Percentiles rank a stretch among this genome's conserved stretches.
Evolutionary conservation across 2,888 invertebrate genomes (phyloP).

Genomic region (Tetropium fuscum): DNA sequence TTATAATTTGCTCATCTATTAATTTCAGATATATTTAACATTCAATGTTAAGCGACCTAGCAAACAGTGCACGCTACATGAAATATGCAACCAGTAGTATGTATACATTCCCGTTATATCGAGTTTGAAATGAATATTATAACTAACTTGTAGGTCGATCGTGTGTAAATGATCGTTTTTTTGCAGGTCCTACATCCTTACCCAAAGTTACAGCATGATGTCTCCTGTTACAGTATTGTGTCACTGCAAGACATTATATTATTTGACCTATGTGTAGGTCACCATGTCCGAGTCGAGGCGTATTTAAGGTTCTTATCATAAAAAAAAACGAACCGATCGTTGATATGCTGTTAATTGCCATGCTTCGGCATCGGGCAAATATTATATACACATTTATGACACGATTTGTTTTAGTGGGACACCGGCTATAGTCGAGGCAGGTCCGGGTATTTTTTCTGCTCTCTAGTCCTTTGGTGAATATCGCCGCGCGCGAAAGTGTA

Average conservation of each 20-base stretch:
- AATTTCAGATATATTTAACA: no score
- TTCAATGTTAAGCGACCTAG: no score
- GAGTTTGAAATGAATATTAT: no score
- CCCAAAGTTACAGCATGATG: neutral
- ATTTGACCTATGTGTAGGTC: constrained; percentile 33
- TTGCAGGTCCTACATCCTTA: no score
- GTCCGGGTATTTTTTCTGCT: constrained; percentile 8
- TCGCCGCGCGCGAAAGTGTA: neutral
- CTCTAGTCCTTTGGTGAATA: constrained; percentile 4
- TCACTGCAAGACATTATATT: neutral
- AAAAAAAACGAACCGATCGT: constrained; percentile 4
- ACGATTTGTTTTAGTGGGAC: constrained; percentile 19
- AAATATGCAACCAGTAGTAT: no score
- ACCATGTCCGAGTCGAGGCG: constrained; percentile 10
- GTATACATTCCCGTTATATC: no score
- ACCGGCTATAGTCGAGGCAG: constrained; percentile 19
- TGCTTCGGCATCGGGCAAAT: neutral
- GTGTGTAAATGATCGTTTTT: no score
- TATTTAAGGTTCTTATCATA: constrained; percentile 10
- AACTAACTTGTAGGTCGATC: no score
- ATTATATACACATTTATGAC: neutral
- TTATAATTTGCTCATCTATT: no score
- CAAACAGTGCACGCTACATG: no score
- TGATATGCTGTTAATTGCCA: constrained; percentile 1
- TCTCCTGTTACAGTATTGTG: neutral